phyloP scores from a whole-genome alignment of 2,113 vertebrate genomes.

The Tangachromis dhanisi region DNA sequence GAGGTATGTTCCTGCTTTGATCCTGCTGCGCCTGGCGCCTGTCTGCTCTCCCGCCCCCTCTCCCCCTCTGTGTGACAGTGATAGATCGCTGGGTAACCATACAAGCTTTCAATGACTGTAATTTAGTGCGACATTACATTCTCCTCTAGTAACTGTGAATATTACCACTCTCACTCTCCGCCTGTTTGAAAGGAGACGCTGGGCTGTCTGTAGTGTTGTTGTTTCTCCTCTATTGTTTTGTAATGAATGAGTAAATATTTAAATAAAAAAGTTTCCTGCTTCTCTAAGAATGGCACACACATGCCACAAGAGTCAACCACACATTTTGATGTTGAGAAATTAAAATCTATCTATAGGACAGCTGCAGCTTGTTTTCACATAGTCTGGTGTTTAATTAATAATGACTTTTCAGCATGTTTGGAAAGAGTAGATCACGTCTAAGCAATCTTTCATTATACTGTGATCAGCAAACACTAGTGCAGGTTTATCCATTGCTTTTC shows the following conservation, averaged over 20 bases:
- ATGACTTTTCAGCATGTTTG: neutral
- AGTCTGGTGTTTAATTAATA: neutral
- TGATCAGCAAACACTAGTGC: neutral
- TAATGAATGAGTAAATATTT: conserved; percentile 49
- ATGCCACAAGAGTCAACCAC: conserved; percentile 29
- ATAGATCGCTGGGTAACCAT: conserved; percentile 60
- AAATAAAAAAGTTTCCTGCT: conserved; percentile 43
- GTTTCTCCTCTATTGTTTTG: conserved; percentile 38
- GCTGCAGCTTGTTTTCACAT: neutral
- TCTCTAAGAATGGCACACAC: conserved; percentile 18
- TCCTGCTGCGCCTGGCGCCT: conserved; percentile 69
- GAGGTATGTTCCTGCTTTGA: conserved; percentile 66
- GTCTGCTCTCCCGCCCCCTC: conserved; percentile 55
- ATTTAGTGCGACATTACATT: conserved; percentile 64
- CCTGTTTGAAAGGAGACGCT: conserved; percentile 26
- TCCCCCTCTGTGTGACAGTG: conserved; percentile 50
- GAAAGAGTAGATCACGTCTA: neutral
- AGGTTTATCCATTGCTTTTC: neutral
- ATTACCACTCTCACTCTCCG: conserved; percentile 34
- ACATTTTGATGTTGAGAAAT: conserved; percentile 31
- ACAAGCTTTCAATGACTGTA: conserved; percentile 63
- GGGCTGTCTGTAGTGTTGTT: conserved; percentile 28
- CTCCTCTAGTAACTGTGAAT: conserved; percentile 45
- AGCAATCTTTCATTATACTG: neutral
- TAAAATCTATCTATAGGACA: neutral